Base-by-base conservation (phyloP, 2,888 invertebrate species). In the Nemurella pictetii region DNA sequence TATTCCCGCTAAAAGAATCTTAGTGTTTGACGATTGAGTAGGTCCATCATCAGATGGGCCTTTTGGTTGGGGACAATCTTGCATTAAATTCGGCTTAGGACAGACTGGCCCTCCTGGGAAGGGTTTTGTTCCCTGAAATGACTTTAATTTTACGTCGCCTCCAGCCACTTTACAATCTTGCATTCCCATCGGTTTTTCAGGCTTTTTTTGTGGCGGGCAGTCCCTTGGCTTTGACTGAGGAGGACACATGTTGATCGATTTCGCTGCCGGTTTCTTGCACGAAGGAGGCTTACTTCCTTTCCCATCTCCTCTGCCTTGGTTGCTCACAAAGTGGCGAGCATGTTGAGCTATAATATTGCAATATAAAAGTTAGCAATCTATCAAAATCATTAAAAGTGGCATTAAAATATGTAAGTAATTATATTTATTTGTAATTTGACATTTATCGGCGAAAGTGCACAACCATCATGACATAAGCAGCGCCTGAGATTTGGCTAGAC, bases 1-100 rank as follows among this genome's bases (percentile, higher is more conserved):
- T 0, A 91, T 89, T 74, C 91, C 91, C n/a, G 90, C 27, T 3
- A 88, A 28, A 32, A 84, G 28, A 20, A 55, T 27, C 20, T 32
- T 36, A 4, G 72, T 35, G 29, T 78, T n/a, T 20, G 30, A 29
- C 12, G 28, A 25, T n/a, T 77, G 28, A n/a, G 25, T 30, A 80
- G n/a, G 35, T 30, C 80, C 55, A 55, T 78, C 84, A 29, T 83
- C 72, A 36, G 80, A 84, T 29, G 80, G 84, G 72, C 80, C 32
- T 26, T 78, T 80, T 15, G 84, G 77, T 27, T 78, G 36, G 5
- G 84, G 80, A 25, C 36, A 72, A 55, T 84, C 78, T 27, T 80
- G 78, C 84, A 84, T 84, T 27, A 80, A n/a, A 36, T 78, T 25
- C 25, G 84, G 84, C 55, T 84, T 84, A 26, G 36, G 80, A 84